phyloP scores from a whole-genome alignment of 2,797 vertebrate genomes.

The Enteromius viviparus region DNA sequence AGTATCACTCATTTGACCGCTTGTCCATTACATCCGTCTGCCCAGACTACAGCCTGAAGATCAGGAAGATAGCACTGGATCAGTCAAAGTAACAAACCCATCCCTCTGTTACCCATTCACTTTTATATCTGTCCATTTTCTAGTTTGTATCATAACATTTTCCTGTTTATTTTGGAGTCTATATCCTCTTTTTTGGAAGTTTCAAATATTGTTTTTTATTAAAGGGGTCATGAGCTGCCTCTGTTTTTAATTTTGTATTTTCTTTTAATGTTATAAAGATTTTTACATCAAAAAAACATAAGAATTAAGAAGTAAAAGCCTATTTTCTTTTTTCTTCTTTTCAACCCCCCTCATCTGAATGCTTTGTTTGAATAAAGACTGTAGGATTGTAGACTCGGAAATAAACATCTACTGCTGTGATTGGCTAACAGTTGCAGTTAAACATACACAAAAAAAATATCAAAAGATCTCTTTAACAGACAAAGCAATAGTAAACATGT shows the following conservation, averaged over 20 bases:
- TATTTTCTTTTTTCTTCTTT: neutral
- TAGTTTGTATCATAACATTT: neutral
- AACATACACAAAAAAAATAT: too few relatives aligned
- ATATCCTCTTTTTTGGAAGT: neutral
- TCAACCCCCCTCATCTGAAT: neutral
- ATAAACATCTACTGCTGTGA: neutral
- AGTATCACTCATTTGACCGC: slow-evolving; percentile 67
- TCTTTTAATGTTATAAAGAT: neutral
- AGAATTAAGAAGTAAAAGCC: neutral
- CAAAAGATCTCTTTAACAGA: neutral
- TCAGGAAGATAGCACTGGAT: slow-evolving; percentile 64
- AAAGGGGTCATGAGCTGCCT: neutral
- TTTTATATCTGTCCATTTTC: slow-evolving; percentile 25
- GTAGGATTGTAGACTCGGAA: neutral
- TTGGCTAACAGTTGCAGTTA: neutral
- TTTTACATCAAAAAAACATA: neutral
- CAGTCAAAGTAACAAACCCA: slow-evolving; percentile 67
- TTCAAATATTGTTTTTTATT: neutral
- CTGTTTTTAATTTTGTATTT: neutral
- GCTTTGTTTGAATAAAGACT: neutral
- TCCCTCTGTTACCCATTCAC: slow-evolving; percentile 38
- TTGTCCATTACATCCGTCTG: slow-evolving; percentile 67
- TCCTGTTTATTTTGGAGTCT: neutral
- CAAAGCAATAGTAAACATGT: neutral
- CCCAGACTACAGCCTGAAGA: slow-evolving; percentile 68